A percentile compares a stretch with the other conserved stretches of the same genome.
Evolutionary conservation across 2,888 invertebrate genomes (phyloP).

Genomic region (Tridacna crocea): DNA sequence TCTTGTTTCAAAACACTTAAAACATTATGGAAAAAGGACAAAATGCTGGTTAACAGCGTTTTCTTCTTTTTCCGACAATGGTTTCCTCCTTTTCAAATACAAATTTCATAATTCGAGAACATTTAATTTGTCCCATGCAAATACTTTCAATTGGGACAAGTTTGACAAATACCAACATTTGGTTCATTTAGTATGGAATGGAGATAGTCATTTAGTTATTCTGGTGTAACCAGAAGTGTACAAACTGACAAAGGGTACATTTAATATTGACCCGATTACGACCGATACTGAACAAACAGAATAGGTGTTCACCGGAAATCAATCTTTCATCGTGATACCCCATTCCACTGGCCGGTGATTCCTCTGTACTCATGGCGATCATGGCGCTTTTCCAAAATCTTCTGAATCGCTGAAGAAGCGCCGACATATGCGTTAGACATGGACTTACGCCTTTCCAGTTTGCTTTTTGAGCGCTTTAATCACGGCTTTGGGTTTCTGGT

Average conservation of each 20-base stretch:
- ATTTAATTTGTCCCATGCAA: too few relatives aligned
- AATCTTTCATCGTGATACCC: background rate
- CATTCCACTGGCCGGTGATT: background rate
- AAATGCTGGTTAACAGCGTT: too few relatives aligned
- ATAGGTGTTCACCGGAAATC: background rate
- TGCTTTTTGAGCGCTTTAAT: background rate
- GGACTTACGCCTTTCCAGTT: background rate
- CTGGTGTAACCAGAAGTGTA: too few relatives aligned
- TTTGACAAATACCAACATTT: too few relatives aligned
- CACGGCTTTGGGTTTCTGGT: background rate
- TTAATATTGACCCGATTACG: background rate
- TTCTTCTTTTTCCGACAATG: too few relatives aligned
- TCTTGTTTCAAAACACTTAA: too few relatives aligned
- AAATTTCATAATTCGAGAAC: too few relatives aligned
- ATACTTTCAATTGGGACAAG: too few relatives aligned
- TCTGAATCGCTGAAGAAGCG: background rate
- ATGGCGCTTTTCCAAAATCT: background rate
- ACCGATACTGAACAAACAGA: constrained; percentile 4
- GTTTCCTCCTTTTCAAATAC: too few relatives aligned
- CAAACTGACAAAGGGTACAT: background rate
- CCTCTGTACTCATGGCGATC: background rate
- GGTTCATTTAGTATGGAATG: too few relatives aligned
- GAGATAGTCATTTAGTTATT: too few relatives aligned
- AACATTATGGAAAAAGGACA: too few relatives aligned
- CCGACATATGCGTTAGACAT: background rate